Percentiles rank a stretch among this genome's conserved stretches.
These are phyloP conservation scores for Corvus moneduloides DNA, from an alignment of 2,113 vertebrate genomes.

Conservation along the genomic window DNA sequence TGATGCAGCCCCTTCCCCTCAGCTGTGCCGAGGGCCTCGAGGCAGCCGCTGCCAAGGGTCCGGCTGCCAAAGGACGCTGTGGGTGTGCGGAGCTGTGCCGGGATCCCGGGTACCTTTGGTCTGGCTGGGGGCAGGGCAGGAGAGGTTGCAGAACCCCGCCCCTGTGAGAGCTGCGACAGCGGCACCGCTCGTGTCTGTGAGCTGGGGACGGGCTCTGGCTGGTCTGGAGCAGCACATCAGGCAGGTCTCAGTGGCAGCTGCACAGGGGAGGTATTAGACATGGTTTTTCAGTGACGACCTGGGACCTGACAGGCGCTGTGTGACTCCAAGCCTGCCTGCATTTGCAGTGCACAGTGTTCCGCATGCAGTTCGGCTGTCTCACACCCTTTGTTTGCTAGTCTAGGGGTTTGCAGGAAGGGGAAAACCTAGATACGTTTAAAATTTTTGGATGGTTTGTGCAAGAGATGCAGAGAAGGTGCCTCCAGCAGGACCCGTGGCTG, in stretches of 20 bases:
- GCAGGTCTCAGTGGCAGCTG: not conserved
- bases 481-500: accelerated
- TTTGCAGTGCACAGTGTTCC: not conserved
- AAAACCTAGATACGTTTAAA: not conserved
- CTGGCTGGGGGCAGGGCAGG: not conserved
- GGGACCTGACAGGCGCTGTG: not conserved
- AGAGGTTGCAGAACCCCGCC: not conserved
- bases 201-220: accelerated
- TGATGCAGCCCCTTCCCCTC: not conserved
- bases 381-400: not conserved
- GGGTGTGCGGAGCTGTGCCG: accelerated
- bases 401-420: not conserved
- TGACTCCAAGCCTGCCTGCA: not conserved
- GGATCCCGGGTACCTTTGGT: not conserved
- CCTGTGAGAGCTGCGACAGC: accelerated
- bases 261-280: not conserved
- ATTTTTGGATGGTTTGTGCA: not conserved
- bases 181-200: accelerated
- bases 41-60: not conserved
- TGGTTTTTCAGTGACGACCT: not conserved
- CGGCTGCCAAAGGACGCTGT: accelerated
- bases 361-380: not conserved
- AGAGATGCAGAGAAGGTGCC: not conserved
- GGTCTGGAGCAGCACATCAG: not conserved
- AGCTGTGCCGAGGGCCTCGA: not conserved